These are phyloP conservation scores for Alexandromys fortis DNA, from an alignment of 2,113 vertebrate species.

Conservation along the genomic window DNA sequence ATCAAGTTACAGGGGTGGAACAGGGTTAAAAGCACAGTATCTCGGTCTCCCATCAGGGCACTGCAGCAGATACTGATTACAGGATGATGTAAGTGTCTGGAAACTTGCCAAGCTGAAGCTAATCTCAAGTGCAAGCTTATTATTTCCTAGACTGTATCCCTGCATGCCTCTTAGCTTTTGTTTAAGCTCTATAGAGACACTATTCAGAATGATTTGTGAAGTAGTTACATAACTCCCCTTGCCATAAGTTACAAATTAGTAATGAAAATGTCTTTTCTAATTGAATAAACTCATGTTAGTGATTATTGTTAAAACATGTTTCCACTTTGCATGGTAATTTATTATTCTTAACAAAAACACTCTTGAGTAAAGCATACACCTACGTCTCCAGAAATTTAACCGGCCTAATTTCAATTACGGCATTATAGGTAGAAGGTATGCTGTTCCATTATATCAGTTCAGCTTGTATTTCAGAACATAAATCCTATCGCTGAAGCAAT, in stretches of 20 bases:
- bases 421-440: conserved; percentile 63
- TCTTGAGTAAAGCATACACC: conserved; percentile 37
- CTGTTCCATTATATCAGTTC: conserved; percentile 73
- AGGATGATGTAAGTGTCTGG: conserved; percentile 82
- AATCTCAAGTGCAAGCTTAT: conserved; percentile 66
- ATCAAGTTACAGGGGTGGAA: conserved; percentile 74
- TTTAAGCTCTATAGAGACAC: neutral
- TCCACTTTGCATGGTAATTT: conserved; percentile 44
- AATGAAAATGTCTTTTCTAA: conserved; percentile 24
- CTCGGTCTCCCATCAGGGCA: conserved; percentile 81
- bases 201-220: conserved; percentile 41
- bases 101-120: conserved; percentile 77
- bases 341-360: conserved; percentile 48
- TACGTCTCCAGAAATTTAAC: conserved; percentile 62
- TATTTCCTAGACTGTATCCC: conserved; percentile 31
- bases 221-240: neutral
- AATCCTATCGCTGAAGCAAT: conserved; percentile 78
- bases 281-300: conserved; percentile 41
- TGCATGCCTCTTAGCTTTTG: conserved; percentile 29
- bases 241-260: neutral
- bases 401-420: conserved; percentile 74
- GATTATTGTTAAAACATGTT: conserved; percentile 10
- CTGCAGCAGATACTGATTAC: conserved; percentile 83
- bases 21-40: conserved; percentile 73
- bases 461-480: conserved; percentile 76